phyloP scores from a whole-genome alignment of 2,888 invertebrate genomes.

The Colletes collaris region DNA sequence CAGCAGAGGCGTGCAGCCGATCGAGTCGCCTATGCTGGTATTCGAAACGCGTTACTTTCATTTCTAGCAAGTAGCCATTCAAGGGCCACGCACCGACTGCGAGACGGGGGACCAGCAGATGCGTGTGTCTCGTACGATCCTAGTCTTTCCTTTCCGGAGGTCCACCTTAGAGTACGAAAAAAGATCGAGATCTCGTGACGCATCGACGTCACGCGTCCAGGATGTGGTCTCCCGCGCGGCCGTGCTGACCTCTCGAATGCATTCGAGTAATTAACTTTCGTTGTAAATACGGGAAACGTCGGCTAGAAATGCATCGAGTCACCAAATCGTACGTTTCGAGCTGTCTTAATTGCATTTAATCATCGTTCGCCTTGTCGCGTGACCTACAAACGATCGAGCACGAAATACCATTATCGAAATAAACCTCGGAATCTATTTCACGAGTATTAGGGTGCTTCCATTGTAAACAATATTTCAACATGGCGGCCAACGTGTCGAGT shows the following conservation, averaged over 20 bases:
- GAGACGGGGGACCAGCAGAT: constrained; percentile 17
- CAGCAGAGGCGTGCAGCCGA: constrained; percentile 14
- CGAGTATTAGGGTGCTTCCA: no score
- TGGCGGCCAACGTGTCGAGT: no score
- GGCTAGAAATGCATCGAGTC: constrained; percentile 21
- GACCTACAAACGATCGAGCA: no score
- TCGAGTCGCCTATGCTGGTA: constrained; percentile 54
- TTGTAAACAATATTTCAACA: no score
- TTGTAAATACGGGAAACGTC: not conserved
- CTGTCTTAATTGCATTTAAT: constrained; percentile 19
- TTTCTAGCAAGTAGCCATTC: constrained; percentile 69
- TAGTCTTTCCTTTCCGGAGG: constrained; percentile 40
- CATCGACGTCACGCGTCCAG: constrained; percentile 48
- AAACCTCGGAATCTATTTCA: no score
- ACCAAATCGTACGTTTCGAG: constrained; percentile 5
- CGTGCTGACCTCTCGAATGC: constrained; percentile 1
- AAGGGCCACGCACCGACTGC: constrained; percentile 65
- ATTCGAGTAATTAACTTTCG: constrained; percentile 44
- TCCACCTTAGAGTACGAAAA: constrained; percentile 12
- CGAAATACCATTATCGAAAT: no score
- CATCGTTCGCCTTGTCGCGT: no score
- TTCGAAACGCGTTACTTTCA: constrained; percentile 72
- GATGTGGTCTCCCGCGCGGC: not conserved
- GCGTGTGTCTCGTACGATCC: not conserved
- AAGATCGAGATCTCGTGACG: constrained; percentile 51